phyloP scores from a whole-genome alignment of 2,888 invertebrate genomes.

The Pollenia labialis region DNA sequence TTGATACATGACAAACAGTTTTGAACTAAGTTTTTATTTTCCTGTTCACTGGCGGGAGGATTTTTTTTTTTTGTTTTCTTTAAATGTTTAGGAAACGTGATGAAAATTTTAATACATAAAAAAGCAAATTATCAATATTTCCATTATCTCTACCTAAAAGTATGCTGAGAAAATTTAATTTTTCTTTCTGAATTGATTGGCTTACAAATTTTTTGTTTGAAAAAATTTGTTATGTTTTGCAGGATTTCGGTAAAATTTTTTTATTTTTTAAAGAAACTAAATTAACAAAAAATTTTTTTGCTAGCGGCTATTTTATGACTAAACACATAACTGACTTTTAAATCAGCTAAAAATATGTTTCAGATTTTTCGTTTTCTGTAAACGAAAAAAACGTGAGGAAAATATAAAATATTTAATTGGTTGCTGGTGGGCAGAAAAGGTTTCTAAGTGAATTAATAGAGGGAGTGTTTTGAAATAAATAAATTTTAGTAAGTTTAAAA shows the following conservation, averaged over 20 bases:
- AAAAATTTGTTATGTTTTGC: neutral
- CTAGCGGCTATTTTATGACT: neutral
- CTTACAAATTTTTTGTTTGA: neutral
- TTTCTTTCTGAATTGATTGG: slow-evolving; percentile 4
- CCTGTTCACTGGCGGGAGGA: neutral
- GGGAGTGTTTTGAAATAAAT: neutral
- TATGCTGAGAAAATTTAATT: neutral
- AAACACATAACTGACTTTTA: neutral
- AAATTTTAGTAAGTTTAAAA: neutral
- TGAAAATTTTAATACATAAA: slow-evolving; percentile 36
- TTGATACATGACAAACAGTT: slow-evolving; percentile 12
- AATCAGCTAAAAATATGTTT: neutral
- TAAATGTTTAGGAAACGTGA: slow-evolving; percentile 29
- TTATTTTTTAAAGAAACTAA: neutral
- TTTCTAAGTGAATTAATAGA: neutral
- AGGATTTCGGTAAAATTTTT: neutral
- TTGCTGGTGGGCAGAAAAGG: neutral
- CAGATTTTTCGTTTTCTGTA: neutral
- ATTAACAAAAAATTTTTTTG: neutral
- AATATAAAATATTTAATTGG: neutral
- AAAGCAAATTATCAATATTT: neutral
- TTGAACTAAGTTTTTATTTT: neutral
- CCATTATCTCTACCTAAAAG: neutral
- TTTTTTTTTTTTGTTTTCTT: neutral
- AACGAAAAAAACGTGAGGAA: neutral